These are phyloP conservation scores for Nautilus pompilius DNA, from an alignment of 1,140 invertebrate genomes.

Conservation along the genomic window DNA sequence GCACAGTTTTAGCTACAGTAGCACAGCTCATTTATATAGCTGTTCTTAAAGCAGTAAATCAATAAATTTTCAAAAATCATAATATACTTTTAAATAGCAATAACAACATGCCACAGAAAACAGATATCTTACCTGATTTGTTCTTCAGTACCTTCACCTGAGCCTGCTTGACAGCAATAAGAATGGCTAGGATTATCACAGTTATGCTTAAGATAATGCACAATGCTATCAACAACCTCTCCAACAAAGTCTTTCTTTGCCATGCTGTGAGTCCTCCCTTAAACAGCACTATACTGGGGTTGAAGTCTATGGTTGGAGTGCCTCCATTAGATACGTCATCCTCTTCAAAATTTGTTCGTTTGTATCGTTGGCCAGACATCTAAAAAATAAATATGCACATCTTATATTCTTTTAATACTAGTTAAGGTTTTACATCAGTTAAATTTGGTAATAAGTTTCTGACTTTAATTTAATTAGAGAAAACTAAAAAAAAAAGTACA, in stretches of 20 bases:
- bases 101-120: too few relatives aligned
- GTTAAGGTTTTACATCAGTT: too few relatives aligned
- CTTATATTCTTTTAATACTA: too few relatives aligned
- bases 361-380: constrained; percentile 58
- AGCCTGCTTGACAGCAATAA: constrained; percentile 55
- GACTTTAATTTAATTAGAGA: too few relatives aligned
- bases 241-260: constrained; percentile 56
- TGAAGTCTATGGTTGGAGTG: constrained; percentile 32
- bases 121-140: not conserved
- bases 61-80: too few relatives aligned
- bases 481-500: too few relatives aligned
- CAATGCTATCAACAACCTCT: constrained; percentile 34
- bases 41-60: too few relatives aligned
- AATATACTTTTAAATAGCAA: too few relatives aligned
- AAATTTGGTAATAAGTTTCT: too few relatives aligned
- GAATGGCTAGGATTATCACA: constrained; percentile 59
- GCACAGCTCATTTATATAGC: too few relatives aligned
- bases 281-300: constrained; percentile 36
- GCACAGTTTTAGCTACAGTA: too few relatives aligned
- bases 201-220: constrained; percentile 24
- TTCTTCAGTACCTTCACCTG: constrained; percentile 15
- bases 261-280: constrained; percentile 59
- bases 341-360: constrained; percentile 58
- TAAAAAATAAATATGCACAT: constrained; percentile 30
- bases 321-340: constrained; percentile 53